These are phyloP conservation scores for Xestobium rufovillosum DNA, from an alignment of 2,888 invertebrate species.

Conservation along the genomic window DNA sequence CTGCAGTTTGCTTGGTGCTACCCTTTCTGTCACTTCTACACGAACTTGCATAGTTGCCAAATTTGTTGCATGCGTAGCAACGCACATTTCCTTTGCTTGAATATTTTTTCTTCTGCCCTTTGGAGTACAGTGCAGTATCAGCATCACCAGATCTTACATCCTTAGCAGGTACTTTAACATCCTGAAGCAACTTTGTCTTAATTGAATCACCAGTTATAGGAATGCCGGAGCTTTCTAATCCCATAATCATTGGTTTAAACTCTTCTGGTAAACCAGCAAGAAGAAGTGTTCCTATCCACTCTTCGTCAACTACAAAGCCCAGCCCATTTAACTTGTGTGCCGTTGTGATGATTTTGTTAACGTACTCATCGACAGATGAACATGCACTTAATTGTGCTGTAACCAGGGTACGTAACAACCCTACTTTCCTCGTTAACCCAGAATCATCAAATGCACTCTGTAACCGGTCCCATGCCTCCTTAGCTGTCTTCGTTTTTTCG, in stretches of 20 bases:
- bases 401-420: slow-evolving; percentile 25
- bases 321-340: slow-evolving; percentile 27
- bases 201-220: slow-evolving; percentile 25
- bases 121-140: no score
- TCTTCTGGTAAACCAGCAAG: slow-evolving; percentile 28
- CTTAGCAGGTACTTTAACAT: slow-evolving; percentile 13
- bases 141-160: no score
- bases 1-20: no score
- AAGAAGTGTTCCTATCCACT: slow-evolving; percentile 29
- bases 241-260: slow-evolving; percentile 31
- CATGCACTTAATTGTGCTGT: slow-evolving; percentile 26
- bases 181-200: slow-evolving; percentile 26
- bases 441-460: slow-evolving; percentile 27
- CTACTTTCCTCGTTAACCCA: slow-evolving; percentile 29
- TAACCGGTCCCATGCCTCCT: slow-evolving; percentile 28
- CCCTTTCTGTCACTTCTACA: no score
- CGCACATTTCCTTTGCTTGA: no score
- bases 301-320: slow-evolving; percentile 24
- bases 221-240: slow-evolving; percentile 25
- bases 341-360: slow-evolving; percentile 27
- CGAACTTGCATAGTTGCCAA: no score
- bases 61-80: no score
- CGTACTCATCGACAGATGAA: slow-evolving; percentile 27
- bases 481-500: slow-evolving; percentile 22
- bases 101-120: no score